Evolutionary conservation across 2,797 vertebrate species (phyloP).

Genomic region (Vultur gryphus): DNA sequence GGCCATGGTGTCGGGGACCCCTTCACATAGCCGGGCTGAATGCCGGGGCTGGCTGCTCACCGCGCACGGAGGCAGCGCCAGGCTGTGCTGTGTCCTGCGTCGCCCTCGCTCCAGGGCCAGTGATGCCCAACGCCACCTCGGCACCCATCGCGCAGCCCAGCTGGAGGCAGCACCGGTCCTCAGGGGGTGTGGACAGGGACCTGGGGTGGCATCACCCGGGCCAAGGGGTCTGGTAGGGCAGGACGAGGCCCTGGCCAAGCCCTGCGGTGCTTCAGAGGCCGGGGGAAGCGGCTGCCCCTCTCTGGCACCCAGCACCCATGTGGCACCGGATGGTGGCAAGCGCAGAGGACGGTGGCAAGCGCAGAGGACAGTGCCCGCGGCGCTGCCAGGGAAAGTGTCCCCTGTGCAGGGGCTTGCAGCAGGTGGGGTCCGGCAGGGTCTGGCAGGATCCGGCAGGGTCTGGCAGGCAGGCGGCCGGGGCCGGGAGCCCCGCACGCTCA

Average conservation of each 20-base stretch:
- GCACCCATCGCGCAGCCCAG: not conserved
- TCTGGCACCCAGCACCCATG: fast-evolving
- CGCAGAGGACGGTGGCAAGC: fast-evolving
- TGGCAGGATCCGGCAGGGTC: not conserved
- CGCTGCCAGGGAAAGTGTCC: not conserved
- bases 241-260: not conserved
- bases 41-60: not conserved
- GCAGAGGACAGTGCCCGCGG: not conserved
- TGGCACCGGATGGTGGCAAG: not conserved
- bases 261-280: not conserved
- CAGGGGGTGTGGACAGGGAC: not conserved
- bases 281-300: not conserved
- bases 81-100: not conserved
- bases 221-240: fast-evolving
- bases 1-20: not conserved
- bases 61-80: fast-evolving
- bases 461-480: not conserved
- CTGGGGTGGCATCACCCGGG: not conserved
- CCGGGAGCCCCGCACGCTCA: not conserved
- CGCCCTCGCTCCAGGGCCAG: fast-evolving
- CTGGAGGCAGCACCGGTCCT: not conserved
- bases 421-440: not conserved
- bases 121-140: fast-evolving
- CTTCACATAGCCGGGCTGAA: not conserved
- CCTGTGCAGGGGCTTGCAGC: not conserved